Evolutionary conservation across 2,888 invertebrate genomes (phyloP), one percentile per base, ranked within the genome.

Genomic region (Pristionchus mayeri): DNA sequence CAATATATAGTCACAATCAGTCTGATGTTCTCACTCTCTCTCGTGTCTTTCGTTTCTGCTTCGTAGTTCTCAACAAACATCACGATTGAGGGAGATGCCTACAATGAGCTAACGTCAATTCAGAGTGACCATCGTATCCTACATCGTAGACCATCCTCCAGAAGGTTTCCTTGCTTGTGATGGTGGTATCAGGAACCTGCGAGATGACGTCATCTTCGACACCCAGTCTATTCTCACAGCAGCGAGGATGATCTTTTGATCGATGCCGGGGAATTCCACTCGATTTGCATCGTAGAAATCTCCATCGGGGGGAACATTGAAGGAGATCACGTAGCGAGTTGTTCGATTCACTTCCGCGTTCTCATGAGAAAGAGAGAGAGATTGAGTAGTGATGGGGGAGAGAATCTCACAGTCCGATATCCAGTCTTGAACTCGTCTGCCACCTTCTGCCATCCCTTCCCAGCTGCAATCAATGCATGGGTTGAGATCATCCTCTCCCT

Each of bases 261-360:
- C 50, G 21, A 9, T 18, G 16, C 7, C 30, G 11, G 78, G 78
- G 9, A 50, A 78, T 34, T 52, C 50, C 2, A 78, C 50, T 48
- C 30, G 18, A 50, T 78, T 78, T 16, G 78, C 78, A 78, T 78
- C 78, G n/a, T 78, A 78, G 78, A 50, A 78, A 50, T 78, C 78
- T 3, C 78, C 78, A 50, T 78, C 78, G 30, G 78, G 78, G 2
- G 78, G 78, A 30, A 50, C 48, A 50, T 78, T 78, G 78, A 78
- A 52, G 1, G 48, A 21, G 13, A 78, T 78, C 9, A 78, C 78
- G 50, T 78, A 78, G 11, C 78, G 48, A 50, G 78, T 78, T 7
- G 48, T 52, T 50, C 78, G 78, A 52, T 78, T 78, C n/a, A 78
- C 52, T 48, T 78, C 78, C 11, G 71, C 71, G 40, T 71, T 71